Evolutionary conservation across 2,113 vertebrate genomes (phyloP), one percentile per base, ranked within the genome.

Genomic region (Oryzias melastigma): DNA sequence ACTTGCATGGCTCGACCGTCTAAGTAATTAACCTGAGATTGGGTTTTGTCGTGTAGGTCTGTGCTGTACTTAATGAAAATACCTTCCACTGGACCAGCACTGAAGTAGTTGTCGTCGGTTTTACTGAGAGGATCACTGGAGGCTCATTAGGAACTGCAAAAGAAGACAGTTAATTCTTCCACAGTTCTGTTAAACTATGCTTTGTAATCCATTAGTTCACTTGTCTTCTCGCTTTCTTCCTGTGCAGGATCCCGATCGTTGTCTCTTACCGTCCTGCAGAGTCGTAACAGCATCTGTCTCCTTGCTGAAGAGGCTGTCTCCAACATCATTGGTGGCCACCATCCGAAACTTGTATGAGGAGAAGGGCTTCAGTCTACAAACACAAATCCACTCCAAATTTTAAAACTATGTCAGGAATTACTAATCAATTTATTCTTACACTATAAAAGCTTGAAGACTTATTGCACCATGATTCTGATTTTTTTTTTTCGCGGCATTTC

Each of bases 1-100:
- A 35, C 35, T 12, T 35, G 35, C 35, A 35, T 35, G 35, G 35
- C 10, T 35, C 3, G 10, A 3, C 2, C 12, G 35, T 35, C 8
- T 35, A 35, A 35, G 35, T 35, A 58, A 70, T 70, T 65, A 67
- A 57, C 24, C 62, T 17, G 27, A 27, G 17, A 22, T 24, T 17
- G 18, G 41, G 62, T 48, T 55, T 67, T 25, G 17, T 40, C 51
- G 20, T 54, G 48, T 17, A 2, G 27, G 27, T 62, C 0, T 62
- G 46, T 53, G 27, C 5, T 55, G 24, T 67, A 59, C 69, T 42
- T 40, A 16, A 55, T 65, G 58, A 29, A 68, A 47, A 61, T 80
- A 97, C 97, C 97, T 96, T 93, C 97, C 97, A 98, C 78, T 96
- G 95, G 80, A 98, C 92, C 61, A 98, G 88, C 44, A 98, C 93